phyloP scores from a whole-genome alignment of 2,888 invertebrate genomes.

The Podabrus alpinus region DNA sequence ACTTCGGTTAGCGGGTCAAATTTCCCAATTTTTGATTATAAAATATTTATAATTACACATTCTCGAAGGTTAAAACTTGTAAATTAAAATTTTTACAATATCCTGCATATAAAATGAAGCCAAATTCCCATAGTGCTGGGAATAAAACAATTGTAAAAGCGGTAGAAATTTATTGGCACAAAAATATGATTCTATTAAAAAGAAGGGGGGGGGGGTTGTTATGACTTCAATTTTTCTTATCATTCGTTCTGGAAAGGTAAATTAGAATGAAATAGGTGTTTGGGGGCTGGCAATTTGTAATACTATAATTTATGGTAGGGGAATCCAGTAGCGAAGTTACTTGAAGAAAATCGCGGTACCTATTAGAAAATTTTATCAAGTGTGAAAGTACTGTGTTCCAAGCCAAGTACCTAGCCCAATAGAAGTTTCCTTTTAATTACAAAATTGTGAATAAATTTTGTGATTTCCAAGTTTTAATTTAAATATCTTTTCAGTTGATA shows the following conservation, averaged over 20 bases:
- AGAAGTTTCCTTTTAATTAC: neutral
- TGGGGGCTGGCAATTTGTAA: neutral
- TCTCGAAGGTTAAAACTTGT: neutral
- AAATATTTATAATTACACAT: neutral
- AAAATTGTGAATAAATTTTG: neutral
- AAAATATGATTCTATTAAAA: neutral
- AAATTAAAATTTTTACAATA: neutral
- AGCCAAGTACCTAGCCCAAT: neutral
- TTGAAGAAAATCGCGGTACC: neutral
- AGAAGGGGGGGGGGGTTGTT: neutral
- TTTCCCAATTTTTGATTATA: neutral
- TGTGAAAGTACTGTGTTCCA: neutral
- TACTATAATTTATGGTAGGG: neutral
- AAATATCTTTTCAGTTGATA: neutral
- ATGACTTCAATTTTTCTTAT: neutral
- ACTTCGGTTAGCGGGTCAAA: neutral
- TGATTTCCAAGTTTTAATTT: neutral
- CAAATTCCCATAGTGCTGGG: neutral
- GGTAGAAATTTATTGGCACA: too few species aligned
- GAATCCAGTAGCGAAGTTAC: neutral
- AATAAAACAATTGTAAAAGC: neutral
- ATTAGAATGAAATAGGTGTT: neutral
- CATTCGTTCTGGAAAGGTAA: neutral
- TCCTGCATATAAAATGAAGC: neutral
- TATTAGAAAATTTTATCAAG: neutral